phyloP scores from a whole-genome alignment of 2,888 invertebrate species.

The Rhagonycha fulva region DNA sequence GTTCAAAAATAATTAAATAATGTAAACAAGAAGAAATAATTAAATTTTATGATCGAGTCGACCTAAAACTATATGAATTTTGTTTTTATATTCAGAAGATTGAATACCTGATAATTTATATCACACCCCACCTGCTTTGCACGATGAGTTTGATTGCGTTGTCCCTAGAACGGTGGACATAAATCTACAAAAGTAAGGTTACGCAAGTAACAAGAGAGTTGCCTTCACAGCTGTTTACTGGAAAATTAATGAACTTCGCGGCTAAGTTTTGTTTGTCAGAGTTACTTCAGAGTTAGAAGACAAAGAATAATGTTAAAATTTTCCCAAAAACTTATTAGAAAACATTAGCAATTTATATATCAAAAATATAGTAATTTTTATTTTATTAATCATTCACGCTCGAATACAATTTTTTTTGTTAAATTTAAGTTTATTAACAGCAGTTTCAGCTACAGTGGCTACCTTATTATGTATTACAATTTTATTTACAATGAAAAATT shows the following conservation, averaged over 20 bases:
- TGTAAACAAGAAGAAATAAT: not conserved
- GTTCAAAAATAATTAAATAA: not conserved
- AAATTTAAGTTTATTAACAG: too few species aligned
- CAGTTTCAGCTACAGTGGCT: too few species aligned
- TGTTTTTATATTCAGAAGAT: not conserved
- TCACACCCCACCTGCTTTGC: not conserved
- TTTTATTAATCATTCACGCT: not conserved
- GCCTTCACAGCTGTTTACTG: constrained; percentile 37
- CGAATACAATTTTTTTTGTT: not conserved
- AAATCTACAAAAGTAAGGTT: constrained; percentile 28
- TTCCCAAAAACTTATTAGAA: not conserved
- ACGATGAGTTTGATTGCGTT: constrained; percentile 30
- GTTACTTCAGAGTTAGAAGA: constrained; percentile 36
- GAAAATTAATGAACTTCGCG: constrained; percentile 36
- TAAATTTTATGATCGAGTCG: not conserved
- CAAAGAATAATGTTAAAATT: constrained; percentile 39
- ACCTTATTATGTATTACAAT: too few species aligned
- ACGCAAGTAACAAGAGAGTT: constrained; percentile 29
- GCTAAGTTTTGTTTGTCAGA: constrained; percentile 38
- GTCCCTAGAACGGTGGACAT: constrained; percentile 30
- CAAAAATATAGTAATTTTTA: not conserved
- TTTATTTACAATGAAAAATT: too few species aligned
- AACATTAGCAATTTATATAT: not conserved
- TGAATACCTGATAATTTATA: not conserved
- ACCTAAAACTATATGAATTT: not conserved